These are phyloP conservation scores for Dicyrtomina minuta DNA, from an alignment of 2,888 invertebrate species.

Conservation along the genomic window DNA sequence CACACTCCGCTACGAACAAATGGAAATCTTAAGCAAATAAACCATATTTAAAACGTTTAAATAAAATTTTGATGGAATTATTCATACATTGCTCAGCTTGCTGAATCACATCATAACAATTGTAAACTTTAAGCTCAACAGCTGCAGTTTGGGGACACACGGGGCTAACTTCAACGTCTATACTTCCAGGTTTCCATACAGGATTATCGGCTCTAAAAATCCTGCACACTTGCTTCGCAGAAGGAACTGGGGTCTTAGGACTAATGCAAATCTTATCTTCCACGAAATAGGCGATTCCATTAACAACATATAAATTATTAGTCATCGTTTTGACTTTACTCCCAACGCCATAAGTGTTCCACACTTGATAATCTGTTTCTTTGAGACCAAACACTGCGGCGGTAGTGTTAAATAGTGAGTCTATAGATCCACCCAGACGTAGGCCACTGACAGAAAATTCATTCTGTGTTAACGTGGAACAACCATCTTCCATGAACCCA, in stretches of 20 bases:
- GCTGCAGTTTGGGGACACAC: conserved; percentile 7
- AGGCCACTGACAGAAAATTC: conserved; percentile 18
- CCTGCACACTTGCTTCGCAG: conserved; percentile 12
- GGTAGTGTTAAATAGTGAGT: conserved; percentile 9
- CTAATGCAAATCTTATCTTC: conserved; percentile 16
- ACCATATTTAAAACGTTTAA: too few species aligned
- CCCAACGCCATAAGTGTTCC: conserved; percentile 14
- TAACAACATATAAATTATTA: conserved; percentile 18
- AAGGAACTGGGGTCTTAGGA: neutral
- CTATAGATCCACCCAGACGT: conserved; percentile 14
- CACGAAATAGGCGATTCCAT: conserved; percentile 13
- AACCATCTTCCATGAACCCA: conserved; percentile 19
- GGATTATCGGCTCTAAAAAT: conserved; percentile 15
- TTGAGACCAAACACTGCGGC: conserved; percentile 15
- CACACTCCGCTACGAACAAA: neutral
- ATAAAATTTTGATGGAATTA: neutral
- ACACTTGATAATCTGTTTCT: conserved; percentile 26
- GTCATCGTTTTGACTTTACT: conserved; percentile 13
- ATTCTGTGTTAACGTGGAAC: conserved; percentile 16
- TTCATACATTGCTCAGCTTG: conserved; percentile 9
- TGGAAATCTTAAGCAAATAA: neutral
- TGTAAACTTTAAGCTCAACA: conserved; percentile 6
- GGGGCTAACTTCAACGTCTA: conserved; percentile 5
- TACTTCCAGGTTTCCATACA: conserved; percentile 9
- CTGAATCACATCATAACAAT: conserved; percentile 18